phyloP scores from a whole-genome alignment of 92 coral and sea anemone species.

The Chrysogorgia sp. region DNA sequence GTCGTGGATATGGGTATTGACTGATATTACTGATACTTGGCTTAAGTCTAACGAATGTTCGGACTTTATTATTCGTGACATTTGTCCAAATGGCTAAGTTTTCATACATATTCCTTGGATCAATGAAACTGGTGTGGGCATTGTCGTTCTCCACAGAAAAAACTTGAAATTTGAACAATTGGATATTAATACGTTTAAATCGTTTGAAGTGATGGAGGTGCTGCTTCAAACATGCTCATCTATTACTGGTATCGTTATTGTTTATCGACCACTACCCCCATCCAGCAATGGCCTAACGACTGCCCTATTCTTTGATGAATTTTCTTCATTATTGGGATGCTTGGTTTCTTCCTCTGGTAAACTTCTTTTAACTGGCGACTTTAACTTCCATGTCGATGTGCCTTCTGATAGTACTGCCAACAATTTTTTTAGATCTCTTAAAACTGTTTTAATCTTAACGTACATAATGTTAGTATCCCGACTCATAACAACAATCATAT shows the following conservation, averaged over 20 bases:
- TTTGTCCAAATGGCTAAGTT: too few relatives aligned
- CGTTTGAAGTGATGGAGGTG: constrained; percentile 41
- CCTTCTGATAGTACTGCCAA: constrained; percentile 33
- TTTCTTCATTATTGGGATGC: constrained; percentile 24
- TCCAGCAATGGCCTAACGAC: constrained; percentile 35
- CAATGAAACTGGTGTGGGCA: too few relatives aligned
- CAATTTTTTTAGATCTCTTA: constrained; percentile 41
- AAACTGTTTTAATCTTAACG: constrained; percentile 53
- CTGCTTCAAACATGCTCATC: constrained; percentile 23
- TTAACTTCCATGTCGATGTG: constrained; percentile 41
- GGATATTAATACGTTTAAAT: constrained; percentile 16
- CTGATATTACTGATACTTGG: too few relatives aligned
- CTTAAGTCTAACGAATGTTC: too few relatives aligned
- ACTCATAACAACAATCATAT: constrained; percentile 30
- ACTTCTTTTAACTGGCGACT: background rate
- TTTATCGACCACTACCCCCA: constrained; percentile 46
- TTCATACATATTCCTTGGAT: too few relatives aligned
- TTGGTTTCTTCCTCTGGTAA: constrained; percentile 5
- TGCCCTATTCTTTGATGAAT: constrained; percentile 28
- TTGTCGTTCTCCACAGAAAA: background rate
- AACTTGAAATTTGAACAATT: background rate
- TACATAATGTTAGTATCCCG: constrained; percentile 52
- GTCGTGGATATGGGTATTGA: too few relatives aligned
- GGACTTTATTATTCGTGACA: too few relatives aligned
- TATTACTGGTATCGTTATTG: constrained; percentile 28